These are phyloP conservation scores for Harpia harpyja DNA, from an alignment of 2,797 vertebrate genomes.

Conservation along the genomic window DNA sequence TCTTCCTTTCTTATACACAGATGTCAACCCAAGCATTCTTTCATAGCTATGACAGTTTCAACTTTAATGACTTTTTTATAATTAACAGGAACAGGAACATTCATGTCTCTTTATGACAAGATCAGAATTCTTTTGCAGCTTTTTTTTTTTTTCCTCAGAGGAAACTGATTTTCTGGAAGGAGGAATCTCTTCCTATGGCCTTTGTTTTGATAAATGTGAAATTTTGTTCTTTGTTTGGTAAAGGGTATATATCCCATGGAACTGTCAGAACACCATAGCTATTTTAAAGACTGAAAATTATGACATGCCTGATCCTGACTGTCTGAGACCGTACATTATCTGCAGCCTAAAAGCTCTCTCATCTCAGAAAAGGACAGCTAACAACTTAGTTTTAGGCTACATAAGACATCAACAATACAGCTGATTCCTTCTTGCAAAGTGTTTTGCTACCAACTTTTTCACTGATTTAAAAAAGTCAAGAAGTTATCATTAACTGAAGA, in stretches of 20 bases:
- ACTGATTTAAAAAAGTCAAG: background rate
- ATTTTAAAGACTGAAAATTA: conserved; percentile 34
- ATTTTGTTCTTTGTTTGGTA: background rate
- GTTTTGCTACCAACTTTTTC: background rate
- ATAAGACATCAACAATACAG: background rate
- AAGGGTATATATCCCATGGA: background rate
- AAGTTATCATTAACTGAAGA: background rate
- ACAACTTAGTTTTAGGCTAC: background rate
- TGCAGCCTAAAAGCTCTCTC: background rate
- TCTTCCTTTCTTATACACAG: background rate
- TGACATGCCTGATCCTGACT: background rate
- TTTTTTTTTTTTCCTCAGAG: background rate
- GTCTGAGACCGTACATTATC: background rate
- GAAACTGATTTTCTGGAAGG: background rate
- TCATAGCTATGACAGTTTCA: background rate
- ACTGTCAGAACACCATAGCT: background rate
- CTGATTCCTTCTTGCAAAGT: background rate
- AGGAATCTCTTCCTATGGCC: background rate
- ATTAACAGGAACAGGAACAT: background rate
- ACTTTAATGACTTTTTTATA: background rate
- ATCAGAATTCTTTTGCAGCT: background rate
- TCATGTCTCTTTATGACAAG: background rate
- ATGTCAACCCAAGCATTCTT: background rate
- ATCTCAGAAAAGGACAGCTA: background rate
- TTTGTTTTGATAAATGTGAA: background rate